Evolutionary conservation across 1,140 invertebrate genomes (phyloP).

Genomic region (Drosophila sucinea): DNA sequence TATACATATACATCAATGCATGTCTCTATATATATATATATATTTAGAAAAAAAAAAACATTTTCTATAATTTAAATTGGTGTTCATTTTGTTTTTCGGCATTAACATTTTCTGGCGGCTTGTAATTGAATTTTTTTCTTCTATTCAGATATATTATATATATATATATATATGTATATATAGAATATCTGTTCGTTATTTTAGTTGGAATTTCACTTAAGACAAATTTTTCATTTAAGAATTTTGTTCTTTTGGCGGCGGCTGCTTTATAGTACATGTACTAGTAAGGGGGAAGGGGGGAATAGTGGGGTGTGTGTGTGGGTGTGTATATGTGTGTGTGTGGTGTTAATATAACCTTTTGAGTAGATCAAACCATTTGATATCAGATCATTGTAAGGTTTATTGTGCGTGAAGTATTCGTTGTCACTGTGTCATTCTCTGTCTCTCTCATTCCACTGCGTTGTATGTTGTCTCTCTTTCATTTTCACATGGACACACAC

Average conservation of each 20-base stretch:
- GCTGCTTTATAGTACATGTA: constrained; percentile 41
- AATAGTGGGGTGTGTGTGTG: constrained; percentile 15
- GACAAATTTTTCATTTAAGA: constrained; percentile 24
- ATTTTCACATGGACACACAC: background rate
- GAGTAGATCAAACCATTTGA: constrained; percentile 30
- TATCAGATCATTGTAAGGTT: constrained; percentile 7
- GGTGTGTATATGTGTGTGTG: constrained; percentile 6
- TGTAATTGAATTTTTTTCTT: constrained; percentile 44
- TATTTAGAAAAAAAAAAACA: constrained; percentile 47
- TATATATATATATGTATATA: constrained; percentile 19
- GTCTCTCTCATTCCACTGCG: constrained; percentile 28
- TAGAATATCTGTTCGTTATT: constrained; percentile 39
- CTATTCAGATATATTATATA: constrained; percentile 8
- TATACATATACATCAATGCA: constrained; percentile 27
- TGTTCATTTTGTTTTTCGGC: constrained; percentile 44
- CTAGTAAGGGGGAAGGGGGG: background rate
- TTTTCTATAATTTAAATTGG: constrained; percentile 57
- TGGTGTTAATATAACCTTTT: constrained; percentile 18
- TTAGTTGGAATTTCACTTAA: constrained; percentile 61
- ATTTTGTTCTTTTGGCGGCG: constrained; percentile 27
- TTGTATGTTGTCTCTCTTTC: constrained; percentile 23
- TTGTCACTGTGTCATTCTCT: constrained; percentile 45
- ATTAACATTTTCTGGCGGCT: constrained; percentile 40
- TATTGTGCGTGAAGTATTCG: constrained; percentile 83
- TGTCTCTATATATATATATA: constrained; percentile 22